Conservation (phyloP, 2,888 invertebrate genomes). For the Drosophila trichaetosa region DNA sequence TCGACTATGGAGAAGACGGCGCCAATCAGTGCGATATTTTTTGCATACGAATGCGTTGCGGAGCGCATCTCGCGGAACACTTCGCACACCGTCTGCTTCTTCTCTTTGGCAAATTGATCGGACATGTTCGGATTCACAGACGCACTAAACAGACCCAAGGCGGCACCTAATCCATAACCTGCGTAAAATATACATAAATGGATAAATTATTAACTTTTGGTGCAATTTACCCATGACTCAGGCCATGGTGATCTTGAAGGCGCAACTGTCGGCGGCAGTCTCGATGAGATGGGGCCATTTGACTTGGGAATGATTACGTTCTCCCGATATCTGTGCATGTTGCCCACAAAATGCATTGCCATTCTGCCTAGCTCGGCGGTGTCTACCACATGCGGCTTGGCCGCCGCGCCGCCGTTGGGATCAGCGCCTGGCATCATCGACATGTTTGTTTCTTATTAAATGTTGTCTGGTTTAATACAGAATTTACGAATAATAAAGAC, state of each 20-base stretch:
- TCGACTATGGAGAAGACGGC: conserved; percentile 97
- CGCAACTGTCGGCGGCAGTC: conserved; percentile 95
- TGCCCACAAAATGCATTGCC: conserved; percentile 88
- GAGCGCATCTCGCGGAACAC: conserved; percentile 96
- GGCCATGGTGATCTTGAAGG: conserved; percentile 96
- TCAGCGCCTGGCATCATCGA: conserved; percentile 51
- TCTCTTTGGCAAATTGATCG: conserved; percentile 87
- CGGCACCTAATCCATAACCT: conserved; percentile 98
- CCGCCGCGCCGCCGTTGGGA: conserved; percentile 26
- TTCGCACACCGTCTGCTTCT: conserved; percentile 93
- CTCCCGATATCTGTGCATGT: conserved; percentile 88
- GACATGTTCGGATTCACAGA: conserved; percentile 96
- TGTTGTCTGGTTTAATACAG: conserved; percentile 50
- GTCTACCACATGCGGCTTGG: conserved; percentile 73
- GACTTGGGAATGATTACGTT: conserved; percentile 93
- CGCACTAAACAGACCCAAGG: conserved; percentile 97
- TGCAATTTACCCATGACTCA: conserved; percentile 92
- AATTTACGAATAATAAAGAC: conserved; percentile 16
- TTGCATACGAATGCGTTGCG: conserved; percentile 96
- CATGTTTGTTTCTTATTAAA: conserved; percentile 39
- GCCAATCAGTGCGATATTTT: conserved; percentile 98
- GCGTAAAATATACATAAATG: conserved; percentile 15
- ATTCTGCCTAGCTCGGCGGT: conserved; percentile 87
- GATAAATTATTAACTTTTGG: not conserved
- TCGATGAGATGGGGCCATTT: conserved; percentile 93